Percentiles rank a stretch among this genome's conserved stretches.
Evolutionary conservation across 2,113 vertebrate species (phyloP).

Genomic region (Poeciliopsis turrubarensis): DNA sequence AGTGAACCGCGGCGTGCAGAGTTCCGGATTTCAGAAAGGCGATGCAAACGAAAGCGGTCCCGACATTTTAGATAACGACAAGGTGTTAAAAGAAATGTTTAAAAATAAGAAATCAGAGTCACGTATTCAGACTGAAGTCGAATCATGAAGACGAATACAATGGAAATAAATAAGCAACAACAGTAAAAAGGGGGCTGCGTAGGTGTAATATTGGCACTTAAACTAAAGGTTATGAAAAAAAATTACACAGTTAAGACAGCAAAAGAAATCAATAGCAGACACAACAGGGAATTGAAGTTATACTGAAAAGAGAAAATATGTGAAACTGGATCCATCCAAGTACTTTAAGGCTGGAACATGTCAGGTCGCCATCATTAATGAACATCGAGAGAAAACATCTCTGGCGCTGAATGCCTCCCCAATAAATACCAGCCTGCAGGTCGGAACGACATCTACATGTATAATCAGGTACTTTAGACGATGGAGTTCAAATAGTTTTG

Average conservation of each 20-base stretch:
- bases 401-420: neutral
- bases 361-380: constrained; percentile 44
- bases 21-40: neutral
- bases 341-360: constrained; percentile 41
- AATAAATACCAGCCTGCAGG: constrained; percentile 13
- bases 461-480: neutral
- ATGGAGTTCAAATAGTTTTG: neutral
- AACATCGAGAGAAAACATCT: neutral
- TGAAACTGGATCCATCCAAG: constrained; percentile 24
- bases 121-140: neutral
- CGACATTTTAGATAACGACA: neutral
- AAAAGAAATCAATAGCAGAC: constrained; percentile 12
- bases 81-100: neutral
- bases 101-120: neutral
- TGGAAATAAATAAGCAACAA: too few relatives aligned
- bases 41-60: neutral
- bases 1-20: neutral
- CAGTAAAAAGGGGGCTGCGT: neutral
- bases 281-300: constrained; percentile 10
- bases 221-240: neutral
- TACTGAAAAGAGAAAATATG: constrained; percentile 5
- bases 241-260: neutral
- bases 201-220: neutral
- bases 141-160: neutral
- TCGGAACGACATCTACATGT: neutral